Evolutionary conservation across 2,888 invertebrate species (phyloP), one percentile per base, ranked within the genome.

Genomic region (Clanis bilineata): DNA sequence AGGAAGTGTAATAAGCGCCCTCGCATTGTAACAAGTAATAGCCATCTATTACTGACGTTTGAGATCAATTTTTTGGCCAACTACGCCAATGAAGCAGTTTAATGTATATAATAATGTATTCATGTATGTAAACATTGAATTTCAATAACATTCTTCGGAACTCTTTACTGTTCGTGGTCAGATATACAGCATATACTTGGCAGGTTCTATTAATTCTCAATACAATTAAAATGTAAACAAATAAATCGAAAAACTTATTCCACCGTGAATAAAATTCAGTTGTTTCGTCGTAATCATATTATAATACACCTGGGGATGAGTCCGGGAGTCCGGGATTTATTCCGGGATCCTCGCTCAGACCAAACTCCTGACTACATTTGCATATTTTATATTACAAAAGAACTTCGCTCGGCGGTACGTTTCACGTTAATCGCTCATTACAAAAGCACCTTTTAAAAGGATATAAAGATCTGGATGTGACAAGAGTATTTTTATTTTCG

Each of bases 361-460:
- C 51, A 51, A 51, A 51, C 51, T 51, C 18, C 32, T 15, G 28
- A 15, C 12, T 23, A 32, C 51, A 76, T 79, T 78, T 77, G 76
- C 74, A 78, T 80, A 80, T 80, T 79, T 76, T 75, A 58, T 76
- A 80, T 80, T 77, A 51, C 79, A 74, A 71, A 75, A 74, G 71
- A 73, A 73, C 32, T 68, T 76, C 18, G 18, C 41, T 64, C 60
- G 58, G 39, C 21, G 54, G 56, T 62, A 36, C 47, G 58, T 62
- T 65, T 61, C 63, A 58, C 66, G 69, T 70, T 76, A 74, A 77
- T 75, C 72, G 70, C 66, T 74, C 73, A 73, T 79, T 77, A 77
- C 32, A 32, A 51, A 51, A 4, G 18, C 47, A 28, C 28, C 0
- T 28, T 28, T 18, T 1, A 18, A 18, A 47, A n/a, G 23, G 22